Evolutionary conservation across 2,888 invertebrate genomes (phyloP).

Genomic region (Synanthedon tipuliformis): DNA sequence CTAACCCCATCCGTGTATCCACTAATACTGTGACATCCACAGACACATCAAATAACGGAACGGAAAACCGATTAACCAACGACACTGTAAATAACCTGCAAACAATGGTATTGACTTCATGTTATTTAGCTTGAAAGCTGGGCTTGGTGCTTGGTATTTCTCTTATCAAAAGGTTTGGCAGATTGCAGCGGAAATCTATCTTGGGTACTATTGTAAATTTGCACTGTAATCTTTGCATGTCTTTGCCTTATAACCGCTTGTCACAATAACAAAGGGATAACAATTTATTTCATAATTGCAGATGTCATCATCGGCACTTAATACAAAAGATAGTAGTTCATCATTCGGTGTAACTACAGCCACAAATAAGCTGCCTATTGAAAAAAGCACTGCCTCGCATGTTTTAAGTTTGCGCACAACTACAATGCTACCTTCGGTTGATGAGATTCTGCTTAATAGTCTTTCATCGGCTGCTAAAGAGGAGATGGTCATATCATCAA

Average conservation of each 20-base stretch:
- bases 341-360: constrained; percentile 57
- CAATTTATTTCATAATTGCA: constrained; percentile 64
- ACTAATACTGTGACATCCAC: constrained; percentile 74
- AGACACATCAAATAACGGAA: constrained; percentile 70
- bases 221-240: constrained; percentile 46
- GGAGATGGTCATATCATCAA: constrained; percentile 66
- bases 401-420: constrained; percentile 68
- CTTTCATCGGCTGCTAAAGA: constrained; percentile 72
- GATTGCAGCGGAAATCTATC: constrained; percentile 10
- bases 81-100: constrained; percentile 70
- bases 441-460: constrained; percentile 73
- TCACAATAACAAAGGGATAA: constrained; percentile 43
- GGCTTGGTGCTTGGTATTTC: constrained; percentile 49
- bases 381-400: constrained; percentile 69
- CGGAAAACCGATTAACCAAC: constrained; percentile 62
- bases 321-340: constrained; percentile 62
- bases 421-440: constrained; percentile 71
- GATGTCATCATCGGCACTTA: constrained; percentile 65
- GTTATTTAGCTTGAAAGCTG: constrained; percentile 62
- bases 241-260: constrained; percentile 35
- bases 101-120: constrained; percentile 65
- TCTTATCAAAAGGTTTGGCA: constrained; percentile 16
- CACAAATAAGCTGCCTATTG: constrained; percentile 56
- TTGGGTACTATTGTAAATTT: constrained; percentile 13
- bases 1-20: constrained; percentile 73